Evolutionary conservation across 2,888 invertebrate genomes (phyloP), one percentile per base, ranked within the genome.

Genomic region (Plebejus argus): DNA sequence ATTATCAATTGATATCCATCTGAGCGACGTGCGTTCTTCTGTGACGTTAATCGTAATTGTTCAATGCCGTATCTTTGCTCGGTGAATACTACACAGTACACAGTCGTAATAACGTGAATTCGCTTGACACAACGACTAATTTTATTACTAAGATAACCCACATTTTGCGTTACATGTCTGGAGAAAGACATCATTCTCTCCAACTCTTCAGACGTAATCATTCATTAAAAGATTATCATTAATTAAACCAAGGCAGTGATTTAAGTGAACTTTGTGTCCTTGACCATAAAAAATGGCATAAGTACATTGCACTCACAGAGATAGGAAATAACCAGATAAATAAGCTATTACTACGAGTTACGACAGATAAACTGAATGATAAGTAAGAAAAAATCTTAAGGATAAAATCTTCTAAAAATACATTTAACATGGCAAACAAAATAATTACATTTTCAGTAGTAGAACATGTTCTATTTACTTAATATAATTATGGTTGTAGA

Each of bases 1-100:
- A 28, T 66, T 28, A 66, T 28, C 28, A 66, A 66, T 28, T 66
- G 15, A 28, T 66, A 15, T 28, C 12, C n/a, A 23, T 66, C 28
- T 66, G 66, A 15, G 28, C 66, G 7, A 12, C 66, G 66, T 66
- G 61, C 61, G 61, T 28, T 66, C 5, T 28, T 66, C 66, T 66
- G 15, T 66, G 66, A 66, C 66, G 66, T 66, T 66, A 66, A 28
- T 28, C 66, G 28, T 66, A 66, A 66, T 66, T 66, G 28, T 33
- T 66, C 66, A 33, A 66, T 66, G 66, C 28, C 66, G 28, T 66
- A 66, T 66, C 61, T 66, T 28, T 66, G 28, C 66, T 66, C 66
- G 66, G 28, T 12, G 39, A 8, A 15, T 66, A 23, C 8, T 23
- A 61, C 61, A 28, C 28, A 28, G 28, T 66, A 66, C 23, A 66